Base-by-base conservation (phyloP, 1,140 invertebrate genomes). In the Bacillus rossius region DNA sequence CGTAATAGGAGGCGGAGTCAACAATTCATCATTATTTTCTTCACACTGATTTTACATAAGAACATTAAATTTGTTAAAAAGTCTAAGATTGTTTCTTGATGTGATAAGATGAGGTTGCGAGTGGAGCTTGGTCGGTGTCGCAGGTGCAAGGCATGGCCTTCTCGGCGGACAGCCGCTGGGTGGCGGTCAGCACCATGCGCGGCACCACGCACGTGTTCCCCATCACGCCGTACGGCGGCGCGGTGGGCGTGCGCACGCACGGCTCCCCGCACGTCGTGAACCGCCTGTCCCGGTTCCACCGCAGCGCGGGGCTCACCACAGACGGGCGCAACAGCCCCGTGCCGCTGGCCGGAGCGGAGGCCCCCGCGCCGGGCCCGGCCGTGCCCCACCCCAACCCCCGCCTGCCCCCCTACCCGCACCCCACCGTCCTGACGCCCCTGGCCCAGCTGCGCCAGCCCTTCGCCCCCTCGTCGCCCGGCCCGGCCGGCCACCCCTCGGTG, bases 191-290 rank as follows among this genome's bases (percentile, higher is more conserved):
- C 22, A 98, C 96, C 5, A 79, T 96, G 62, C 84, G 96, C 60
- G 96, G 96, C 56, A 99, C 96, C 2, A 97, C 95, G 16, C 97
- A 99, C 72, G 87, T 99, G 43, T 99, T 98, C 78, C 94, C 96
- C 1, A 86, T 99, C 8, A 95, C 92, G 20, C 91, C 95, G n/a
- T 99, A 98, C 72, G 97, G 96, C 61, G 97, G 94, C 59, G 80
- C 87, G 52, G 84, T 93, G 47, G 92, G 88, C 55, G 84, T 94
- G 23, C 81, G 96, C 59, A 99, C 96, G 8, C 96, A 99, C 75
- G 89, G 90, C 37, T 89, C 89, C 29, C 83, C 89, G 53, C 87
- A 94, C 71, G 94, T 99, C 62, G 96, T 98, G 14, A 99, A 99
- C 77, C 85, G 90, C 65, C 80, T 95, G 63, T 98, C 94, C 62